Evolutionary conservation across 2,113 vertebrate species (phyloP), one percentile per base, ranked within the genome.

Genomic region (Acrocephalus arundinaceus): DNA sequence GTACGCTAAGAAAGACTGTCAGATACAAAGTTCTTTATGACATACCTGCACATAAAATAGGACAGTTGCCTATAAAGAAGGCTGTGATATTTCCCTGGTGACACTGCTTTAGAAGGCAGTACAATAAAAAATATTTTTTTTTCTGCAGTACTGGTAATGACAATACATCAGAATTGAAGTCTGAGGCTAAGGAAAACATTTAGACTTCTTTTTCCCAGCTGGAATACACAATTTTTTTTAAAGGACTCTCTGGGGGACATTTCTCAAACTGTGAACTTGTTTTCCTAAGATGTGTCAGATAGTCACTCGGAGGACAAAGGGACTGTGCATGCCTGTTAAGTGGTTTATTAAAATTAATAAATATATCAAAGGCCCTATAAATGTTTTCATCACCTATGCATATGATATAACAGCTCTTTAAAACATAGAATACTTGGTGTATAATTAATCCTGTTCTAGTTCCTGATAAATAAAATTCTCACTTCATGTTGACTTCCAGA

Each of bases 31-130:
- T 52, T 90, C 83, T 96, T 97, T 97, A 96, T 91, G 75, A 95
- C 96, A 87, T 94, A 81, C 68, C 85, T 94, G 93, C 82, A 89
- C 96, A 93, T 97, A 95, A 98, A 98, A 95, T 68, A 97, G 46
- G 85, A 96, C 87, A 96, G 70, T 54, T 85, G 84, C 91, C 83
- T 93, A 70, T 96, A 97, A 97, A 97, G 80, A 72, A 92, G 66
- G 8, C 75, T 88, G 71, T 90, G 90, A 89, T 96, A 97, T 97
- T 98, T 97, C 94, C 96, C 97, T 79, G n/a, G 82, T 92, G 97
- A 96, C 96, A 88, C 54, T 59, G 33, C 63, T 95, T 95, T 96
- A 93, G 90, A 93, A 97, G 92, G 61, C 80, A 93, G 57, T 89
- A 95, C 91, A 96, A 90, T 92, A 95, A 96, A 91, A 97, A 97